Percentiles rank a stretch among this genome's conserved stretches.
phyloP scores from a whole-genome alignment of 2,888 invertebrate species.

The Lasioglossum pauxillum region DNA sequence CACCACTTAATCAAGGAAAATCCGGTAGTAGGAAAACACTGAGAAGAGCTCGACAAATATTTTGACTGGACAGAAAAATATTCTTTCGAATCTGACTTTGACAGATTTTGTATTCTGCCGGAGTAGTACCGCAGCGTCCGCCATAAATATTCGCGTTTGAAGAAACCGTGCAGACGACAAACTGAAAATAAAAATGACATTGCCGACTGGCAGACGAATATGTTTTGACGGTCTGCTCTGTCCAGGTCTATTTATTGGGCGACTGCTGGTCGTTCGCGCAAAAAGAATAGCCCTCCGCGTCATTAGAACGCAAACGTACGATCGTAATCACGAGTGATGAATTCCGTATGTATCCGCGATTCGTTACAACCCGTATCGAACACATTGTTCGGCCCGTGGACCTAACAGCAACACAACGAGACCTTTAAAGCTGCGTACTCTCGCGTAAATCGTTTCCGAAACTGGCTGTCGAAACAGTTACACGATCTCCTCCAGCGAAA shows the following conservation, averaged over 20 bases:
- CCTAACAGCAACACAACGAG: slow-evolving; percentile 15
- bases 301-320: slow-evolving; percentile 21
- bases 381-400: slow-evolving; percentile 1
- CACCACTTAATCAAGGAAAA: background rate
- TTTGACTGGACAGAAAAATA: background rate
- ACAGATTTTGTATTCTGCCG: background rate
- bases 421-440: slow-evolving; percentile 6
- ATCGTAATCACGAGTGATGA: slow-evolving; percentile 42
- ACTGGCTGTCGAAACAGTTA: slow-evolving; percentile 20
- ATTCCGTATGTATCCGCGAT: slow-evolving; percentile 19
- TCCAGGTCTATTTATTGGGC: background rate
- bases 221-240: background rate
- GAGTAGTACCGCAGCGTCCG: background rate
- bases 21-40: accelerated
- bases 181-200: slow-evolving; percentile 5
- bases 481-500: slow-evolving; percentile 26
- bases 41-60: background rate
- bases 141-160: background rate
- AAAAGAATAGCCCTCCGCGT: slow-evolving; percentile 14
- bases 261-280: background rate
- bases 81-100: background rate
- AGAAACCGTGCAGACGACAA: slow-evolving; percentile 6
- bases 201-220: background rate
- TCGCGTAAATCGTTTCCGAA: slow-evolving; percentile 21
- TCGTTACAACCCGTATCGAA: slow-evolving; percentile 23